phyloP scores from a whole-genome alignment of 2,797 vertebrate species.

The Bufotes viridis region DNA sequence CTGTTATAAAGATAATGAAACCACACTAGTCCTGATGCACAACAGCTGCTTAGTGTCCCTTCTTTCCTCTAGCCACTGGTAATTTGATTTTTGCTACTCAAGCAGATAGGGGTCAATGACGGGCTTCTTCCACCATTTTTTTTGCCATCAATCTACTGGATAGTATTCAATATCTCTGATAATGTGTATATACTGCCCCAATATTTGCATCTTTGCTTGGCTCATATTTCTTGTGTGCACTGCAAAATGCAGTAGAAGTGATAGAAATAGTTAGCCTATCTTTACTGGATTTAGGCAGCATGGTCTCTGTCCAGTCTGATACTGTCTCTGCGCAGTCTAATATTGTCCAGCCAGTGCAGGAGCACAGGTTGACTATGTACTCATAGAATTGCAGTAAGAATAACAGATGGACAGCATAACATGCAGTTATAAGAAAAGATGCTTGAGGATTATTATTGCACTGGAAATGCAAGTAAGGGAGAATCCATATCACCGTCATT shows the following conservation, averaged over 20 bases:
- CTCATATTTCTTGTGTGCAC: not conserved
- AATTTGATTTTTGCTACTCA: conserved; percentile 51
- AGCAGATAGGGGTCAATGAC: conserved; percentile 48
- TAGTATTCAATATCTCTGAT: not conserved
- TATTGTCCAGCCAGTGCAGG: too few species aligned
- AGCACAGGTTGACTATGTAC: too few species aligned
- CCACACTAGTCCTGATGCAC: conserved; percentile 37
- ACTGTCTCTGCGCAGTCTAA: too few species aligned
- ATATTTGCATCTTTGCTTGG: not conserved
- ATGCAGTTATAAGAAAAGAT: too few species aligned
- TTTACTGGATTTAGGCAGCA: not conserved
- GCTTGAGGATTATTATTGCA: too few species aligned
- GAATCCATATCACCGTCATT: too few species aligned
- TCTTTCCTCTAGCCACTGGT: conserved; percentile 37
- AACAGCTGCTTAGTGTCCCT: conserved; percentile 54
- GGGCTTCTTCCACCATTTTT: not conserved
- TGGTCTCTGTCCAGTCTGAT: too few species aligned
- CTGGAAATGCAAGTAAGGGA: too few species aligned
- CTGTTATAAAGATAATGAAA: conserved; percentile 57
- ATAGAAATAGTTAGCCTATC: not conserved
- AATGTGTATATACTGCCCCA: not conserved
- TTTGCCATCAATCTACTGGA: conserved; percentile 8
- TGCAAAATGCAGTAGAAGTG: not conserved
- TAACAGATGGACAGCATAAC: too few species aligned
- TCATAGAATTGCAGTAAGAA: too few species aligned